Base-by-base conservation (phyloP, 2,888 invertebrate species). In the Polyploca ridens region DNA sequence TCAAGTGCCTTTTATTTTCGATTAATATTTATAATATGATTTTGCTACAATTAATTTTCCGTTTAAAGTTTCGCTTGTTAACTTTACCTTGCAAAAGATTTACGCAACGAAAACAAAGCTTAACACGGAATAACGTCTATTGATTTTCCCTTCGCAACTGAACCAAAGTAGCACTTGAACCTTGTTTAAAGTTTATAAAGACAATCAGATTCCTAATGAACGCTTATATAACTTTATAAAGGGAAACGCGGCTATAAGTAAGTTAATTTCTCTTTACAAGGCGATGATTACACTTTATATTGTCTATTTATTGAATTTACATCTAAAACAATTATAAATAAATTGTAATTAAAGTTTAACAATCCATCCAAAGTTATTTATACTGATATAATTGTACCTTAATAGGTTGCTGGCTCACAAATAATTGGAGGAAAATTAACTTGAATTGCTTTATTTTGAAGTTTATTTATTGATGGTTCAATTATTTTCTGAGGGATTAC, bases 181-280 rank as follows among this genome's bases (percentile, higher is more conserved):
- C 61, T 61, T 41, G 61, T 41, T 61, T 41, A 61, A 61, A 61
- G 61, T 61, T 61, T 19, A 54, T 54, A 54, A 69, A 68, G 64
- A 62, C 66, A 69, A 71, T 68, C 64, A 69, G 69, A 70, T 71
- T 71, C 67, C 67, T 66, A 69, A 74, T 71, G 66, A 74, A 71
- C 64, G 63, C 64, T 66, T 63, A 66, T 69, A 68, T 68, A 68
- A 69, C 69, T 70, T 70, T 66, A 69, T 67, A 68, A 71, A 67
- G 57, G 59, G 49, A 66, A 66, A 65, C 64, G 58, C 64, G 62
- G 54, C 44, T 46, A 57, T 64, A 41, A 63, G 71, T 77, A 76
- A 79, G 72, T 77, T 71, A 70, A 79, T 79, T 82, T 71, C 60
- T 67, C 69, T 72, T 70, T 71, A 68, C 67, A 62, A 65, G 66